Evolutionary conservation across 2,888 invertebrate genomes (phyloP).

Genomic region (Hartigia nigra): DNA sequence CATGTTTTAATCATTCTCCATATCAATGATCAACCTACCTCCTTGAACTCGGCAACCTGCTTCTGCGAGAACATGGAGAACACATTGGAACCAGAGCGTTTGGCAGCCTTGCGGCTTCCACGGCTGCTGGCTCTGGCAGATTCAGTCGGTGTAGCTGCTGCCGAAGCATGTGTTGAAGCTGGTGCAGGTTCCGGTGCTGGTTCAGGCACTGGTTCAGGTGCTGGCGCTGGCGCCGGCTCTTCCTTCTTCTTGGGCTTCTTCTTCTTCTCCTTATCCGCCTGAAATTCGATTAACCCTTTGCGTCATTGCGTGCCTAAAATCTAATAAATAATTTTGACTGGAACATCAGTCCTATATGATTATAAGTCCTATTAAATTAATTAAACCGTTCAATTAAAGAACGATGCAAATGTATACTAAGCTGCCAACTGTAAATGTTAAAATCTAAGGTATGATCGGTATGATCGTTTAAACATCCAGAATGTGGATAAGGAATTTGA

Average conservation of each 20-base stretch:
- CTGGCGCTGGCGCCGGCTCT: slow-evolving; percentile 78
- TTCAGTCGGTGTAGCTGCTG: slow-evolving; percentile 64
- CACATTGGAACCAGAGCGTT: slow-evolving; percentile 93
- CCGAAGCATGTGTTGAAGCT: slow-evolving; percentile 71
- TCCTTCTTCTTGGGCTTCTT: slow-evolving; percentile 79
- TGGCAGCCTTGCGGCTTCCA: slow-evolving; percentile 83
- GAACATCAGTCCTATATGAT: background rate
- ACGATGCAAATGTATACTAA: background rate
- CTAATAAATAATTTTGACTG: background rate
- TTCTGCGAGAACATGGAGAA: slow-evolving; percentile 97
- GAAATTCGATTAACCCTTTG: slow-evolving; percentile 26
- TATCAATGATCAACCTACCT: slow-evolving; percentile 69
- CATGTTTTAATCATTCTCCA: background rate
- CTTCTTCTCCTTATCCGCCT: slow-evolving; percentile 96
- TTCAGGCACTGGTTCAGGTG: slow-evolving; percentile 71
- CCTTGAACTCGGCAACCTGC: slow-evolving; percentile 96
- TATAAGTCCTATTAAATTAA: background rate
- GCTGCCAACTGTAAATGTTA: background rate
- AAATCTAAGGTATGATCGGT: background rate
- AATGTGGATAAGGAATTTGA: background rate
- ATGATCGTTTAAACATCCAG: background rate
- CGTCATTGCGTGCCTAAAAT: background rate
- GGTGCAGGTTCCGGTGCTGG: slow-evolving; percentile 76
- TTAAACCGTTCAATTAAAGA: background rate
- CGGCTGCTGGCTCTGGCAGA: slow-evolving; percentile 78